A percentile compares a stretch with the other conserved stretches of the same genome.
Evolutionary conservation across 2,113 vertebrate species (phyloP).

Genomic region (Anser brachyrhynchus): DNA sequence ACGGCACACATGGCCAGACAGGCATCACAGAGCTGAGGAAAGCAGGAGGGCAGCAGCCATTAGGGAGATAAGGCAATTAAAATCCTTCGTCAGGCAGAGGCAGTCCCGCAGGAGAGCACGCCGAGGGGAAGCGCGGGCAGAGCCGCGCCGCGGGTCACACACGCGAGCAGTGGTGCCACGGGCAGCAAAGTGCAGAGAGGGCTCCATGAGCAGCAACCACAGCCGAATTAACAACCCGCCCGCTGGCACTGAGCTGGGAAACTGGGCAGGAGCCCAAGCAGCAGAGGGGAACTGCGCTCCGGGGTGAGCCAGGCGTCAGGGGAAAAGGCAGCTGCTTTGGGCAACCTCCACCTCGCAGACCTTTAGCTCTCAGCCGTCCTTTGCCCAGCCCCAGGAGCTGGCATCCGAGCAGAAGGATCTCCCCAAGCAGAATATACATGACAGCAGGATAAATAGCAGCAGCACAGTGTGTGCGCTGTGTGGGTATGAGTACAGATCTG

Average conservation of each 20-base stretch:
- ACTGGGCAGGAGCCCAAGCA: background rate
- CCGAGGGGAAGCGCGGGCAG: background rate
- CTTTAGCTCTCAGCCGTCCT: background rate
- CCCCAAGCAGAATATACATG: background rate
- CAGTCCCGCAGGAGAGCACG: background rate
- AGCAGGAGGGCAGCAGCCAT: background rate
- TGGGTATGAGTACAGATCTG: background rate
- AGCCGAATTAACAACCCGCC: background rate
- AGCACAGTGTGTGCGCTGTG: rapidly evolving
- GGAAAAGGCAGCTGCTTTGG: background rate
- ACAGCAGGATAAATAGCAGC: rapidly evolving
- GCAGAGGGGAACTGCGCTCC: background rate
- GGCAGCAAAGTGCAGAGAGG: background rate
- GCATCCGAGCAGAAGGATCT: background rate
- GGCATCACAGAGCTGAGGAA: background rate
- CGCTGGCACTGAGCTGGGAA: constrained; percentile 15
- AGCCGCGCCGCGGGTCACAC: background rate
- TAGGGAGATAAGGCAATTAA: background rate
- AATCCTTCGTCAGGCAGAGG: background rate
- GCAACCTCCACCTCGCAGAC: background rate
- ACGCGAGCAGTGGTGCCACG: background rate
- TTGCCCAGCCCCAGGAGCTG: background rate
- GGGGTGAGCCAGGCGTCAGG: background rate
- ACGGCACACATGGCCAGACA: background rate
- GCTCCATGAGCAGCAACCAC: background rate